Evolutionary conservation across 2,113 vertebrate genomes (phyloP).

Genomic region (Tinamus guttatus): DNA sequence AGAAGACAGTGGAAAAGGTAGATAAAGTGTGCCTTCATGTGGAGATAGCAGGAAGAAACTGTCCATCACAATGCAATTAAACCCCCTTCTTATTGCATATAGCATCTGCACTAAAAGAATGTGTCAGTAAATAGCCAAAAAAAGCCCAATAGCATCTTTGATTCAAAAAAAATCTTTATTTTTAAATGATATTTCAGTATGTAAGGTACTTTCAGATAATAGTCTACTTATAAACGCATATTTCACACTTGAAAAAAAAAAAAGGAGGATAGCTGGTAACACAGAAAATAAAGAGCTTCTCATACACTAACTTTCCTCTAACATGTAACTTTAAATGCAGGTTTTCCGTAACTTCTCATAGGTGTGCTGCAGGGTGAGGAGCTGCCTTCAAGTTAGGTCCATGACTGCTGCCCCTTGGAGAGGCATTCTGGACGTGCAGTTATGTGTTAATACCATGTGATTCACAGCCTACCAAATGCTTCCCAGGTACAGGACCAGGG

Average conservation of each 20-base stretch:
- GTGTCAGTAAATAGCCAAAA: not conserved
- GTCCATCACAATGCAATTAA: not conserved
- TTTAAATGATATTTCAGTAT: not conserved
- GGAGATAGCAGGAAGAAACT: not conserved
- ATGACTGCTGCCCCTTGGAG: not conserved
- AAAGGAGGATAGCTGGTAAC: too few relatives aligned
- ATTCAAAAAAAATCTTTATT: not conserved
- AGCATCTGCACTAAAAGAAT: not conserved
- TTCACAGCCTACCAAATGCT: not conserved
- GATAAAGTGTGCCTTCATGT: not conserved
- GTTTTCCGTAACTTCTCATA: not conserved
- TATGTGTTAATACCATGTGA: not conserved
- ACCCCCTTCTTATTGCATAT: not conserved
- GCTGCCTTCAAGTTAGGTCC: not conserved
- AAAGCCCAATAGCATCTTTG: not conserved
- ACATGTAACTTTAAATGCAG: not conserved
- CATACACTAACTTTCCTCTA: not conserved
- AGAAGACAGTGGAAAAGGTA: not conserved
- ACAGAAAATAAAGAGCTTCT: not conserved
- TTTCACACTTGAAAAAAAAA: not conserved
- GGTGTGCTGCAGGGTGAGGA: not conserved
- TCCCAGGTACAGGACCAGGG: not conserved
- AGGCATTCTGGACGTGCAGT: not conserved
- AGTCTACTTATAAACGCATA: not conserved
- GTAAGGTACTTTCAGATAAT: not conserved